Percentiles rank a stretch among this genome's conserved stretches.
Evolutionary conservation across 2,888 invertebrate species (phyloP).

Genomic region (Ophonus ardosiacus): DNA sequence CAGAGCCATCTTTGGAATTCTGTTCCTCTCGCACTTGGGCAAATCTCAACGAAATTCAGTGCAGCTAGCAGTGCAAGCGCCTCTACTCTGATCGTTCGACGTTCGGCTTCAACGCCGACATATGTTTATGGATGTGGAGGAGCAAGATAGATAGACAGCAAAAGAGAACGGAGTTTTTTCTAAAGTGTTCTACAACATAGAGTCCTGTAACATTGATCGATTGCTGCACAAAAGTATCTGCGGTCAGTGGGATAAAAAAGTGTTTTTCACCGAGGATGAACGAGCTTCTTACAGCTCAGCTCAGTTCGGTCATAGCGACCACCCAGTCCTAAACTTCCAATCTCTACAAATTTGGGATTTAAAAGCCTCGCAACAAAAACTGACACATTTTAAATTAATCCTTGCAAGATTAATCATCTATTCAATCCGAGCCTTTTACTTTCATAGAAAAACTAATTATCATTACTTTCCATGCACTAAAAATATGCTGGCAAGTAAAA

Average conservation of each 20-base stretch:
- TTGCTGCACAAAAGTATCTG: constrained; percentile 53
- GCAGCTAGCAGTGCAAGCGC: constrained; percentile 5
- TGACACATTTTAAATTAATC: constrained; percentile 58
- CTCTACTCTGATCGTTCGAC: neutral
- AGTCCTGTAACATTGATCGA: constrained; percentile 60
- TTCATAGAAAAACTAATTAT: constrained; percentile 31
- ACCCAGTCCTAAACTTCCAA: constrained; percentile 11
- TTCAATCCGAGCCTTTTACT: constrained; percentile 18
- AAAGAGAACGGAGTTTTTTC: constrained; percentile 35
- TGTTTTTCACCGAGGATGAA: constrained; percentile 53
- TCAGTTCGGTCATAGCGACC: neutral
- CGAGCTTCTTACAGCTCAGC: constrained; percentile 45
- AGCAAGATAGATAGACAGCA: constrained; percentile 14
- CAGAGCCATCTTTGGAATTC: constrained; percentile 14
- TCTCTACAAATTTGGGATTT: constrained; percentile 57
- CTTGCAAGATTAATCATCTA: constrained; percentile 52
- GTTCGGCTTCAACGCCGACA: neutral
- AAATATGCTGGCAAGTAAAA: neutral
- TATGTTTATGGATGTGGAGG: constrained; percentile 47
- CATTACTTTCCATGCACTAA: neutral
- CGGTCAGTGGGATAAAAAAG: constrained; percentile 56
- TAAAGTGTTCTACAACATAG: constrained; percentile 55
- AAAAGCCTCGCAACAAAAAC: constrained; percentile 48
- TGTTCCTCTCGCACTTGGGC: constrained; percentile 6
- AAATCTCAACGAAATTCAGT: constrained; percentile 29